phyloP scores from a whole-genome alignment of 1,140 invertebrate genomes.

The Aphidius ervi region DNA sequence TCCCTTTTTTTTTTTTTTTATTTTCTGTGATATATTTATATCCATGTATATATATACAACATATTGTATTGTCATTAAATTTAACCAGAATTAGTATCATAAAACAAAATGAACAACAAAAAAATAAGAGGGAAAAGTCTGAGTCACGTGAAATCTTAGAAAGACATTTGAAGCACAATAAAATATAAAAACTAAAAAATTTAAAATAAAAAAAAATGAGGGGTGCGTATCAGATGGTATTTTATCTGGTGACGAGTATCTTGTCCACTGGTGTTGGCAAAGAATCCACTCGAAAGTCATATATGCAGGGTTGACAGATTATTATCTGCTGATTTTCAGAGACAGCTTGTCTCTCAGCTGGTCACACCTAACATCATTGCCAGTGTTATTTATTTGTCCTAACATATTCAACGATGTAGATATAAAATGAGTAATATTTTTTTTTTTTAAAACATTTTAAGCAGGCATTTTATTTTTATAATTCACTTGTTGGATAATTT shows the following conservation, averaged over 20 bases:
- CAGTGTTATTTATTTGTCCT: slow-evolving; percentile 1
- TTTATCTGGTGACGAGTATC: slow-evolving; percentile 44
- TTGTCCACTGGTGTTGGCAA: slow-evolving; percentile 36
- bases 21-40: too few species aligned
- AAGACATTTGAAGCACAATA: too few species aligned
- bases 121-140: neutral
- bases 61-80: too few species aligned
- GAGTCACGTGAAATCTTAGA: too few species aligned
- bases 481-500: too few species aligned
- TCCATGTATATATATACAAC: too few species aligned
- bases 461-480: too few species aligned
- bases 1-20: neutral
- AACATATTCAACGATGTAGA: slow-evolving; percentile 4
- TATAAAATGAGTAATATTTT: neutral
- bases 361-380: slow-evolving; percentile 16
- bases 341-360: slow-evolving; percentile 42
- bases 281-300: slow-evolving; percentile 13
- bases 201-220: too few species aligned
- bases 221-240: slow-evolving; percentile 25
- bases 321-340: slow-evolving; percentile 39
- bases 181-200: too few species aligned
- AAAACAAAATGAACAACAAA: too few species aligned
- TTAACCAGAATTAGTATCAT: too few species aligned
- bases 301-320: slow-evolving; percentile 38
- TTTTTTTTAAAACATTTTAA: neutral